A percentile compares a stretch with the other conserved stretches of the same genome.
Conservation (phyloP, 92 coral and sea anemone genomes). For the Actinernus sp. region DNA sequence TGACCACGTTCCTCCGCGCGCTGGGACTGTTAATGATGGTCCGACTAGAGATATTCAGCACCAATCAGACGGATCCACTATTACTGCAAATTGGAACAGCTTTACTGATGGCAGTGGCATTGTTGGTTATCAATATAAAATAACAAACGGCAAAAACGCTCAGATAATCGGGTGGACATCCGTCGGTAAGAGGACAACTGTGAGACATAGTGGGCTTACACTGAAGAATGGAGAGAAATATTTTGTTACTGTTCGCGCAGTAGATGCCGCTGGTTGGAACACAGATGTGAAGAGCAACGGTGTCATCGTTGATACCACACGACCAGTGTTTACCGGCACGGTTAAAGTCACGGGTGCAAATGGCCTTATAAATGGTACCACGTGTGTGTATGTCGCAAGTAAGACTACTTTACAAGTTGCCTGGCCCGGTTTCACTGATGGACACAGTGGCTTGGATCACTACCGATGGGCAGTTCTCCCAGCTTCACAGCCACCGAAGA, state of each 20-base stretch:
- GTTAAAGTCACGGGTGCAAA: slow-evolving; percentile 66
- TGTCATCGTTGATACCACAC: slow-evolving; percentile 77
- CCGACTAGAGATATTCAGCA: slow-evolving; percentile 71
- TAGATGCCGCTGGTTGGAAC: slow-evolving; percentile 79
- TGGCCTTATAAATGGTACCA: slow-evolving; percentile 52
- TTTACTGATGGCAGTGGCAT: slow-evolving; percentile 96
- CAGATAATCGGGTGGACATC: slow-evolving; percentile 80
- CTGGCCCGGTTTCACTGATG: slow-evolving; percentile 88
- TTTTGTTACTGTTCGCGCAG: slow-evolving; percentile 71
- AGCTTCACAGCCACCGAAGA: slow-evolving; percentile 23
- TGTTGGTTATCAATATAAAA: slow-evolving; percentile 74
- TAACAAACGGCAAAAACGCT: slow-evolving; percentile 58
- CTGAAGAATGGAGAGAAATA: slow-evolving; percentile 72
- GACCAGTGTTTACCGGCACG: slow-evolving; percentile 87
- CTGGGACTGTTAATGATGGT: slow-evolving; percentile 91
- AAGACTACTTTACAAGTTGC: slow-evolving; percentile 51
- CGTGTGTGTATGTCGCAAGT: slow-evolving; percentile 72
- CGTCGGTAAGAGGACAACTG: slow-evolving; percentile 68
- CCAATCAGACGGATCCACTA: slow-evolving; percentile 80
- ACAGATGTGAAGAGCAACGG: slow-evolving; percentile 76
- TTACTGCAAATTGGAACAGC: slow-evolving; percentile 92
- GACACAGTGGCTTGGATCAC: slow-evolving; percentile 74
- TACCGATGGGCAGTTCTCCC: slow-evolving; percentile 78
- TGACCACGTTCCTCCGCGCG: slow-evolving; percentile 87
- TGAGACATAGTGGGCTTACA: slow-evolving; percentile 62